phyloP scores from a whole-genome alignment of 2,113 vertebrate genomes.

The Forbesichthys agassizii region DNA sequence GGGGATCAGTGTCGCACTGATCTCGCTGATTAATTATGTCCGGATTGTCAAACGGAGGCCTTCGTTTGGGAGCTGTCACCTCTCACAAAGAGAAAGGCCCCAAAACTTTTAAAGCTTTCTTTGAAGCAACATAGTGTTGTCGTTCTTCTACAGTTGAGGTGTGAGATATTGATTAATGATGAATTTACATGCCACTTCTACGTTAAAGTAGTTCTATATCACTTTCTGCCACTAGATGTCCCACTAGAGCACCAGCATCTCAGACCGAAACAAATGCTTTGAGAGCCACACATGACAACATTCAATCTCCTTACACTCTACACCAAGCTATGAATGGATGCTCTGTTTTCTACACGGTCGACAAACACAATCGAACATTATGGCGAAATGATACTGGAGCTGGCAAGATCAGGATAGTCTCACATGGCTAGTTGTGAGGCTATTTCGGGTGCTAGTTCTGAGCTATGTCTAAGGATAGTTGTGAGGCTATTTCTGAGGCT shows the following conservation, averaged over 20 bases:
- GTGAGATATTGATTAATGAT: too few species aligned
- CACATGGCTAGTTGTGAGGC: neutral
- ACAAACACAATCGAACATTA: too few species aligned
- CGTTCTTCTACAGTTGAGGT: constrained; percentile 15
- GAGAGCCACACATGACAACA: constrained; percentile 3
- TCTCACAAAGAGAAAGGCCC: constrained; percentile 57
- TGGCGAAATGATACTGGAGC: too few species aligned
- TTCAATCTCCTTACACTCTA: constrained; percentile 51
- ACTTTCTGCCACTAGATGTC: neutral
- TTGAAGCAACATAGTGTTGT: constrained; percentile 65
- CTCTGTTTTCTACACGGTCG: constrained; percentile 3
- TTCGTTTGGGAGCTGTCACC: constrained; percentile 51
- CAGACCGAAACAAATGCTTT: too few species aligned
- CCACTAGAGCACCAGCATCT: too few species aligned
- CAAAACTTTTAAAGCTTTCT: constrained; percentile 61
- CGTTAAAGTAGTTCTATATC: neutral
- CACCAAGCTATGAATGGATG: constrained; percentile 31
- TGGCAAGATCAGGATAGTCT: too few species aligned
- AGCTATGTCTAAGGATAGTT: too few species aligned
- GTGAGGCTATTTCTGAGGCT: too few species aligned
- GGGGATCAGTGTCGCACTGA: constrained; percentile 66
- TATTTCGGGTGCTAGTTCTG: too few species aligned
- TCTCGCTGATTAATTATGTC: constrained; percentile 74
- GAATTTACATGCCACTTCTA: neutral
- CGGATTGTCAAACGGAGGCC: constrained; percentile 57